Base-by-base conservation (phyloP, 2,113 vertebrate species). In the Heterotis niloticus region DNA sequence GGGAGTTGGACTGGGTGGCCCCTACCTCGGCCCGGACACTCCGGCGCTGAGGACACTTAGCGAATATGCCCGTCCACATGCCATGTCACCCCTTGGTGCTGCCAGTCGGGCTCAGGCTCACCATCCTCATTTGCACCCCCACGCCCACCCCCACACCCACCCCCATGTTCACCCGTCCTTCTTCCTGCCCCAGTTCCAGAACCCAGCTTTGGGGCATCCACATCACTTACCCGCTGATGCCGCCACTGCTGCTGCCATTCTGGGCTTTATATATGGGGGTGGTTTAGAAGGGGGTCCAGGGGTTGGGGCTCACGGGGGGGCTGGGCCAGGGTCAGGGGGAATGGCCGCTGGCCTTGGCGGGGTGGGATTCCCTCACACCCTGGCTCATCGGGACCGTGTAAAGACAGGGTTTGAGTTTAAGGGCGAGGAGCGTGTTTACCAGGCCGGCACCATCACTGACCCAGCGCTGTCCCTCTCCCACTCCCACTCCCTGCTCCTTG, bases 51-150 rank as follows among this genome's bases (percentile, higher is more conserved):
- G 97, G 88, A 99, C 98, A 18, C 93, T 99, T 70, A 99, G 98
- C 7, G 96, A 99, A 85, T 99, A 99, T 0, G 98, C 97, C 2
- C 94, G 96, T 64, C 97, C 98, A n/a, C 97, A 98, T 1, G 95
- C 96, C 68, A 98, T 98, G 94, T 98, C 96, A 82, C 96, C 96
- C 0, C 93, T 94, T 77, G 87, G 92, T 0, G 83, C 84, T 24
- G 89, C 87, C 14, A 87, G 87, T 64, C 88, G 92, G 1, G 91
- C 81, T 44, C 90, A 88, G 10, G 87, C 86, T 7, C 92, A 93
- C 81, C 91, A 92, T 77, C 81, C 79, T 13, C 91, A 92, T 80
- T 71, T 93, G 28, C 92, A 94, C 82, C 91, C 78, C 20, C 85
- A 84, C 65, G 80, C 79, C 51, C 87, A 87, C 57, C 81, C 85